Conservation (phyloP, 2,888 invertebrate species). For the Homarus gammarus region DNA sequence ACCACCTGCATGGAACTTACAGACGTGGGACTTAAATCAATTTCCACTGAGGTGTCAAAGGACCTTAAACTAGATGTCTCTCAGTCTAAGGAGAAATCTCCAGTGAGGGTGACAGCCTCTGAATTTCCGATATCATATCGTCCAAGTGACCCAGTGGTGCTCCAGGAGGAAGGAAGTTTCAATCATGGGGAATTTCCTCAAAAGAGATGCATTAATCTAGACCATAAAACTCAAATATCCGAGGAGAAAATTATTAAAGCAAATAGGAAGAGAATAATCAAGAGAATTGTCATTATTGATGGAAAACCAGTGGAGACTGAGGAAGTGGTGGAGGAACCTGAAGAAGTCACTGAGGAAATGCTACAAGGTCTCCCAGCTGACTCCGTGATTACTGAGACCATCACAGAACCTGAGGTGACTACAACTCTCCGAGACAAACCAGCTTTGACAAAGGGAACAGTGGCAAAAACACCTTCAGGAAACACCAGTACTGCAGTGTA, state of each 20-base stretch:
- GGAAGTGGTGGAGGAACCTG: conserved; percentile 27
- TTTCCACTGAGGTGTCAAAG: not conserved
- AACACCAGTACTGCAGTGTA: no score
- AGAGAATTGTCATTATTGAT: conserved; percentile 24
- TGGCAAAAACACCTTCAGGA: no score
- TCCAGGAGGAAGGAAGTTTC: conserved; percentile 64
- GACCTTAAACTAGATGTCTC: not conserved
- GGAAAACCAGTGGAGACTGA: conserved; percentile 43
- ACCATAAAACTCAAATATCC: not conserved
- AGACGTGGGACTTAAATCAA: not conserved
- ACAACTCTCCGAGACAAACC: no score
- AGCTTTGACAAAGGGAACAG: no score
- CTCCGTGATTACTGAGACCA: conserved; percentile 12
- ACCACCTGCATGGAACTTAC: conserved; percentile 45
- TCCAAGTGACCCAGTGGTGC: conserved; percentile 59
- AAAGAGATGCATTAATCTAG: no score
- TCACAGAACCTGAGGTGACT: conserved; percentile 17
- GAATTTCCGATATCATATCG: conserved; percentile 42
- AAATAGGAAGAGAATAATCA: conserved; percentile 37
- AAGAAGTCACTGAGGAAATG: conserved; percentile 15
- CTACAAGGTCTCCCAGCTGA: conserved; percentile 2
- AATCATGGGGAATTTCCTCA: no score
- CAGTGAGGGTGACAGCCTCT: not conserved
- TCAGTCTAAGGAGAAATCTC: not conserved
- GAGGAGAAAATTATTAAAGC: conserved; percentile 14